A percentile compares a stretch with the other conserved stretches of the same genome.
Conservation (phyloP, 2,888 invertebrate genomes). For the Xylota sylvarum region DNA sequence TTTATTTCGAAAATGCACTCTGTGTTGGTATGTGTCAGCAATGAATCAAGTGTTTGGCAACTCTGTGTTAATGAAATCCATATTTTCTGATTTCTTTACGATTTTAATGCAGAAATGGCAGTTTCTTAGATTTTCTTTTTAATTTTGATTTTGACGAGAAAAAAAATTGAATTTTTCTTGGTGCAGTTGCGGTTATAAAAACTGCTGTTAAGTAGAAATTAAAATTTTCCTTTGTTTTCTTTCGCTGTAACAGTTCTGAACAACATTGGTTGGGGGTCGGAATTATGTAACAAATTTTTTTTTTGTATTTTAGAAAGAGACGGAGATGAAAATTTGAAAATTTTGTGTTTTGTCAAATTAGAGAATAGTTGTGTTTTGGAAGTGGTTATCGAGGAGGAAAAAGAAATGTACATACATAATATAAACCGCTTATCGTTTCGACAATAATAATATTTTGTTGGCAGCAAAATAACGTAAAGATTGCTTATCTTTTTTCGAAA, state of each 20-base stretch:
- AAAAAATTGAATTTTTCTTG: background rate
- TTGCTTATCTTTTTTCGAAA: slow-evolving; percentile 47
- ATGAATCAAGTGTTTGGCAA: slow-evolving; percentile 43
- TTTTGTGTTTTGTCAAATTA: slow-evolving; percentile 39
- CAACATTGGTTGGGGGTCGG: slow-evolving; percentile 1
- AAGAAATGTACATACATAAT: background rate
- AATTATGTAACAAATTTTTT: slow-evolving; percentile 56
- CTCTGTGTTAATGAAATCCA: slow-evolving; percentile 46
- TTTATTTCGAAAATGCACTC: slow-evolving; percentile 61
- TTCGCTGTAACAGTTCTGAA: background rate
- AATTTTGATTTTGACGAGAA: background rate
- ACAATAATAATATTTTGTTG: slow-evolving; percentile 33
- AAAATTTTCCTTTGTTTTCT: slow-evolving; percentile 33
- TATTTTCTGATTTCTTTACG: slow-evolving; percentile 5
- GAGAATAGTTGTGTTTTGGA: slow-evolving; percentile 10
- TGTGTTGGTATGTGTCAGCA: slow-evolving; percentile 23
- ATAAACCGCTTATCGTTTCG: slow-evolving; percentile 47
- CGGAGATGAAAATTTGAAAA: slow-evolving; percentile 25
- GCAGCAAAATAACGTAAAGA: slow-evolving; percentile 26
- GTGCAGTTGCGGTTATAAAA: background rate
- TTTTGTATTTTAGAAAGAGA: background rate
- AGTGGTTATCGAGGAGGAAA: slow-evolving; percentile 1
- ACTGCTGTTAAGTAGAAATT: background rate
- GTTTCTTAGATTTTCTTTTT: background rate
- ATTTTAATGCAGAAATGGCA: background rate